Conservation (phyloP, 1,140 invertebrate genomes). For the Pseudachorutes palmiensis region DNA sequence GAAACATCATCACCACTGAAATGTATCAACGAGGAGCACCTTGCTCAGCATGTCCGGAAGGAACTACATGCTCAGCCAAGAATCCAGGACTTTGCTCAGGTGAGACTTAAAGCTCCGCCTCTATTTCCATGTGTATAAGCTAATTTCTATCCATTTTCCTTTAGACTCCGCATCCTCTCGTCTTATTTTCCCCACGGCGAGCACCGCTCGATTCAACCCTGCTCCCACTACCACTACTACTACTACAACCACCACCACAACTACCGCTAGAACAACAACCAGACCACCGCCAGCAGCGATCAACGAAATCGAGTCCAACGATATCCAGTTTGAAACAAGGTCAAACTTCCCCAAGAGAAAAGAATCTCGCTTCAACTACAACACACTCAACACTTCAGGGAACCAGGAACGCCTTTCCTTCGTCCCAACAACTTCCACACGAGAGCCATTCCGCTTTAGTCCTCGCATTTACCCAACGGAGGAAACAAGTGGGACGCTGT, state of each 20-base stretch:
- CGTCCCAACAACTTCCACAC: slow-evolving; percentile 1
- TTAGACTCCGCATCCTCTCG: slow-evolving; percentile 14
- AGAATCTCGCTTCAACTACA: background rate
- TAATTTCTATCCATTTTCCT: slow-evolving; percentile 4
- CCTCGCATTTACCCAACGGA: background rate
- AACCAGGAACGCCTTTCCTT: background rate
- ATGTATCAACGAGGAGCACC: slow-evolving; percentile 41
- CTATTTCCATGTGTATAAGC: background rate
- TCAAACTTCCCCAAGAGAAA: background rate
- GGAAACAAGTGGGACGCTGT: background rate
- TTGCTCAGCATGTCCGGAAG: slow-evolving; percentile 41
- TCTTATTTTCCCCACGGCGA: slow-evolving; percentile 19
- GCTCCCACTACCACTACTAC: too few species aligned
- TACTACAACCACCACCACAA: slow-evolving; percentile 22
- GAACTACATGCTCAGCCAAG: slow-evolving; percentile 39
- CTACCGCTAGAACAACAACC: slow-evolving; percentile 23
- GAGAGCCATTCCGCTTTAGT: slow-evolving; percentile 10
- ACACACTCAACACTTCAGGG: background rate
- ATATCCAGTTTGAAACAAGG: background rate
- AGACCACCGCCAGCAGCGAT: slow-evolving; percentile 4
- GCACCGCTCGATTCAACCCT: background rate
- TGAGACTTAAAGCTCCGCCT: slow-evolving; percentile 10
- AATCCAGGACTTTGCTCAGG: slow-evolving; percentile 41
- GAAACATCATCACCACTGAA: slow-evolving; percentile 40
- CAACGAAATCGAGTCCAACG: slow-evolving; percentile 19